Evolutionary conservation across 2,113 vertebrate genomes (phyloP), one percentile per base, ranked within the genome.

Genomic region (Hemiprocne comata): DNA sequence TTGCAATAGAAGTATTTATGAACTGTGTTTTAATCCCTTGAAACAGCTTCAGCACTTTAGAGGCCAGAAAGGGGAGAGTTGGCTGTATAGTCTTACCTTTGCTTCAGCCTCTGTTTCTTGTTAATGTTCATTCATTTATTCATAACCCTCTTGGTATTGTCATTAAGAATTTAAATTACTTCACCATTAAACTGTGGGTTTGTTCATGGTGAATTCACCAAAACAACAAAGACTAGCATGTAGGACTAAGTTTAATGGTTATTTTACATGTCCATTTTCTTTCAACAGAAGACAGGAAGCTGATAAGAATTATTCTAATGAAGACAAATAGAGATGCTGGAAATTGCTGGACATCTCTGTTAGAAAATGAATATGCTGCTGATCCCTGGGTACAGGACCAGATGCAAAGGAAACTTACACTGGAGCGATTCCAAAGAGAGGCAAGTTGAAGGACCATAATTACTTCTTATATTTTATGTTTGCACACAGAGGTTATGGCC

Each of bases 331-430:
- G 99, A 91, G 98, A 99, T 48, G 99, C 99, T 61, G 99, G 99
- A 38, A 99, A 99, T 88, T 99, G 99, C 90, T 99, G 99, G 99
- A 97, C 97, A 3, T 99, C 99, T 33, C 97, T 99, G 76, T 93
- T 99, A 95, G 98, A 99, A 97, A 99, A 99, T 36, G 98, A 99
- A 64, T 99, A 99, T 86, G 97, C 98, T 85, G 99, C 99, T 9
- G 99, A 99, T 61, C 98, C 99, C 26, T 99, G 98, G 99, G 98
- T 99, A 5, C 99, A 99, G 97, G 99, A 99, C 95, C 99, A 99
- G 97, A 99, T 99, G 99, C 99, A 99, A 95, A 99, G 98, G 90
- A 99, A 99, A 65, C 99, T 99, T 26, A 99, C 99, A 0, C 95
- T 99, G 82, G 99, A 99, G 97, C 97, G 99, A 94, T 99, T 99